Evolutionary conservation across 2,797 vertebrate genomes (phyloP).

Genomic region (Enteromius afrohamiltoni): DNA sequence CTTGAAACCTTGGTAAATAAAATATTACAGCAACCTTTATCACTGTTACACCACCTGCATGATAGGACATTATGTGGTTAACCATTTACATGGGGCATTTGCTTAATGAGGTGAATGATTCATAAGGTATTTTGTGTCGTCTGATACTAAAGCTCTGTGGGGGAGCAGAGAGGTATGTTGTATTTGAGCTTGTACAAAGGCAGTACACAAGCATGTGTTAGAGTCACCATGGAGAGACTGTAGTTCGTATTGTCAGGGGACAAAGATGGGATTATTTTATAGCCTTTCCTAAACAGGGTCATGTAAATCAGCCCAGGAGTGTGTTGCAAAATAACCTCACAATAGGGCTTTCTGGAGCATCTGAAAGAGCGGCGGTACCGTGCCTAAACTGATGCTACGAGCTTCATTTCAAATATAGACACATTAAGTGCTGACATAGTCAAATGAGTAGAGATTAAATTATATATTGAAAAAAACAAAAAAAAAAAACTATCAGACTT

Average conservation of each 20-base stretch:
- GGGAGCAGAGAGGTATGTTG: slow-evolving; percentile 28
- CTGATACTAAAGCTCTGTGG: slow-evolving; percentile 42
- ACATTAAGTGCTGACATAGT: slow-evolving; percentile 7
- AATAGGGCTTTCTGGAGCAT: slow-evolving; percentile 65
- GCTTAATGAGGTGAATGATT: slow-evolving; percentile 54
- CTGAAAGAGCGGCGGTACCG: slow-evolving; percentile 51
- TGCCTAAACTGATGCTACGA: slow-evolving; percentile 1
- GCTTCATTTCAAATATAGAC: slow-evolving; percentile 3
- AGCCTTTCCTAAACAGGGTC: slow-evolving; percentile 72
- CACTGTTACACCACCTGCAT: slow-evolving; percentile 13
- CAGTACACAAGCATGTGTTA: slow-evolving; percentile 76
- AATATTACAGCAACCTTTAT: slow-evolving; percentile 36
- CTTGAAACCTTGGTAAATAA: slow-evolving; percentile 29
- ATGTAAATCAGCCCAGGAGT: slow-evolving; percentile 77
- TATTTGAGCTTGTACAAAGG: slow-evolving; percentile 60
- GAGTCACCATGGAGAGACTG: slow-evolving; percentile 75
- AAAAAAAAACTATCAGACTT: neutral
- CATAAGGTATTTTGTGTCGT: slow-evolving; percentile 29
- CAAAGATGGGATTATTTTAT: slow-evolving; percentile 76
- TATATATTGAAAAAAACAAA: no score
- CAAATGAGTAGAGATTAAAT: neutral
- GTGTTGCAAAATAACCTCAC: slow-evolving; percentile 68
- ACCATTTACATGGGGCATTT: slow-evolving; percentile 51
- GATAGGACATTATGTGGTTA: slow-evolving; percentile 38
- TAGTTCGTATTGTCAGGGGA: slow-evolving; percentile 74